Evolutionary conservation across 2,888 invertebrate species (phyloP).

Genomic region (Melipona bicolor): DNA sequence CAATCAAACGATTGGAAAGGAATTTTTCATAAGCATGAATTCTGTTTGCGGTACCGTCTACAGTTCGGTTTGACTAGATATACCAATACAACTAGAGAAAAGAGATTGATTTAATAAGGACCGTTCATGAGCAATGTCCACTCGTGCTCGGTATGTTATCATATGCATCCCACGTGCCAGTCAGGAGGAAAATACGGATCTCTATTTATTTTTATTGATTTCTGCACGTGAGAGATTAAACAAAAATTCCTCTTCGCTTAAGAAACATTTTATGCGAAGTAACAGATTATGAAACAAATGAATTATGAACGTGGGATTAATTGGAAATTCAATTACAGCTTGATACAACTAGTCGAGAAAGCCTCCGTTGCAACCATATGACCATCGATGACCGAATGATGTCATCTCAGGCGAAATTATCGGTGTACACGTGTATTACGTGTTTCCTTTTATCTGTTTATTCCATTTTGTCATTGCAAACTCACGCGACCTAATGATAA

Average conservation of each 20-base stretch:
- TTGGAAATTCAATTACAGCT: not conserved
- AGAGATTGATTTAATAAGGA: conserved; percentile 64
- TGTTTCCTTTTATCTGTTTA: conserved; percentile 3
- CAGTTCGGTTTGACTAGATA: conserved; percentile 57
- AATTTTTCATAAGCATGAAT: conserved; percentile 12
- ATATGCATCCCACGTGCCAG: conserved; percentile 46
- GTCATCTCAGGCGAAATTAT: conserved; percentile 33
- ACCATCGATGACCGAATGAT: conserved; percentile 47
- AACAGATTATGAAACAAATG: not conserved
- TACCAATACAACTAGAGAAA: conserved; percentile 46
- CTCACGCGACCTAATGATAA: conserved; percentile 42
- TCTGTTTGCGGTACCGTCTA: conserved; percentile 60
- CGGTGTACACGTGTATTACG: conserved; percentile 12
- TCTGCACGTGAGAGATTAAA: not conserved
- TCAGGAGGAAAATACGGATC: conserved; percentile 43
- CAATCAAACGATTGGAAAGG: not conserved
- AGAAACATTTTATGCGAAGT: not conserved
- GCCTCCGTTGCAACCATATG: not conserved
- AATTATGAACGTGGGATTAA: not conserved
- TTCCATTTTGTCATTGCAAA: conserved; percentile 15
- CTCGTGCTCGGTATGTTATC: conserved; percentile 48
- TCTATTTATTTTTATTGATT: conserved; percentile 30
- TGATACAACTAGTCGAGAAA: not conserved
- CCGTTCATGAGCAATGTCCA: conserved; percentile 61
- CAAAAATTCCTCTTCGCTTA: not conserved